Base-by-base conservation (phyloP, 2,113 vertebrate genomes). In the Benthochromis sp. region DNA sequence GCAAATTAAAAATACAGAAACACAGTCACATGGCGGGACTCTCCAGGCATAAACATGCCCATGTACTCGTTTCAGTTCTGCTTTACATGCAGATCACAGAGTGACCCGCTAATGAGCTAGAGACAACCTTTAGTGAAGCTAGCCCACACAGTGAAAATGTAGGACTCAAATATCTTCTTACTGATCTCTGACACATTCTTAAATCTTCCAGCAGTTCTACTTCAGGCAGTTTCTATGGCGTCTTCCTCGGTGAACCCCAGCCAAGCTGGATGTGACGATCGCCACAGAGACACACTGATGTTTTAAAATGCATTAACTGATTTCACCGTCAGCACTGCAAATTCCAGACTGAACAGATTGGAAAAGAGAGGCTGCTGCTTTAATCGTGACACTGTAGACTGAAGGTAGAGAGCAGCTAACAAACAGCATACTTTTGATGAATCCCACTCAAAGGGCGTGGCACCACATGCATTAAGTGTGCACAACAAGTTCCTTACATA, bases 291-390 rank as follows among this genome's bases (percentile, higher is more conserved):
- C 61, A 38, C 34, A 38, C 10, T 38, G 19, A 38, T 12, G 11
- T 66, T 66, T 63, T 63, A 3, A 0, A n/a, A 0, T 12, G 31
- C 11, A 8, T n/a, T 36, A 63, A 12, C 34, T 13, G 34, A 5
- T 66, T 38, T 66, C 34, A 66, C 61, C 4, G 10, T 36, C 31
- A 66, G 0, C 59, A 5, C 17, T 66, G 61, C 61, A 38, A 66
- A 38, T 13, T 0, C 61, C 34, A 8, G 61, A 66, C 31, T 66
- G 61, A n/a, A 36, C 31, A 63, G 9, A 63, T 12, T n/a, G 17
- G 0, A 19, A 31, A 81, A 54, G 29, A 59, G 43, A 79, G 7
- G 29, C 29, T 82, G 45, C 11, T 43, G 78, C 78, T 50, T 7
- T 38, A 40, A 55, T 24, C 3, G 7, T 38, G 52, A 27, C 29